A percentile compares a stretch with the other conserved stretches of the same genome.
These are phyloP conservation scores for Trididemnum nubilum DNA, from an alignment of 23 tunicate species.

Conservation along the genomic window DNA sequence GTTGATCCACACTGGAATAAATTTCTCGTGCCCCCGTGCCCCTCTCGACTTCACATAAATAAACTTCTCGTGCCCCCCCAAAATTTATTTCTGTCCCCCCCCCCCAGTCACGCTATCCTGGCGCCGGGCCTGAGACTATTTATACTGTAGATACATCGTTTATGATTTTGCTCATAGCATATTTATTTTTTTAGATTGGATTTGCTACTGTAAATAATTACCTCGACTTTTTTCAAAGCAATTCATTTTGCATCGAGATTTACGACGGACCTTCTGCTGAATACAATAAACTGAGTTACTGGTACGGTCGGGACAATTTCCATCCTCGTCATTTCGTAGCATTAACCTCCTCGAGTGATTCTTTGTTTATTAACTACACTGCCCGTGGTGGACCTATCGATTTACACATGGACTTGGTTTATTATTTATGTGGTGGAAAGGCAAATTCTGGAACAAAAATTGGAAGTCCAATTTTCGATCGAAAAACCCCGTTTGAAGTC, in stretches of 20 bases:
- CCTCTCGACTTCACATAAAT: too few species aligned
- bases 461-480: conserved; percentile 3
- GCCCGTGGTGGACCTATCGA: not conserved
- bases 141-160: too few species aligned
- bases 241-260: not conserved
- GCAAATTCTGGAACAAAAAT: not conserved
- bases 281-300: not conserved
- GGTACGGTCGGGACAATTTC: not conserved
- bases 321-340: not conserved
- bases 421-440: conserved; percentile 4
- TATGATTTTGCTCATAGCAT: too few species aligned
- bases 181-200: conserved; percentile 16
- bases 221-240: not conserved
- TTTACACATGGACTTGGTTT: not conserved
- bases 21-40: too few species aligned
- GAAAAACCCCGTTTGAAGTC: not conserved
- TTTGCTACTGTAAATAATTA: not conserved
- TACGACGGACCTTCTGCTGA: conserved; percentile 3
- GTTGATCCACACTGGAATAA: too few species aligned
- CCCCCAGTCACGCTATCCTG: too few species aligned
- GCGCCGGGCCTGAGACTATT: too few species aligned
- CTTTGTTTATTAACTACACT: not conserved
- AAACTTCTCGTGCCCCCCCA: too few species aligned
- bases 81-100: too few species aligned
- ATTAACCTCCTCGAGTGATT: not conserved